Evolutionary conservation across 64 coral and sea anemone genomes (phyloP), one percentile per base, ranked within the genome.

Genomic region (Porites australiensis): DNA sequence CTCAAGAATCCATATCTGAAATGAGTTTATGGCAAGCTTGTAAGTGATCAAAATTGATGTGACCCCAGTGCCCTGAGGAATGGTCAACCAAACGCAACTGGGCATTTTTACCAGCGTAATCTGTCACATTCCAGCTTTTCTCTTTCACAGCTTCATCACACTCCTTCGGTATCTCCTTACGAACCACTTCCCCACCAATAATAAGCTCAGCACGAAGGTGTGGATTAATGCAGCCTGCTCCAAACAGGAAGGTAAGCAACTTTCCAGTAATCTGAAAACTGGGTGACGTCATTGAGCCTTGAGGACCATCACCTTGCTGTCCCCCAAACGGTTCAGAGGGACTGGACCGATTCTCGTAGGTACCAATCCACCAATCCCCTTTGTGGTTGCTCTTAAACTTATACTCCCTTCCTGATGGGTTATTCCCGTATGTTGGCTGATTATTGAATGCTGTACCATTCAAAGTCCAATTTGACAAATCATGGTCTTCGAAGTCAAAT

Each of bases 381-480:
- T 68, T 68, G 15, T 65, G 82, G 16, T 86, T 86, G 22, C 59
- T 3, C 7, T 58, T 5, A 7, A 7, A 11, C 9, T 2, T 15
- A 5, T 19, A 58, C 1, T 10, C 1, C 9, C 48, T 15, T 67
- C 12, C 49, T 44, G 5, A 18, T 15, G 44, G 8, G 49, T 86
- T 86, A 44, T 71, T 64, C 23, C 43, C 63, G 44, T 86, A 86
- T 2, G 83, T 86, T 86, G 83, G 83, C 49, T 86, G 83, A 50
- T 86, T 86, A 10, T 72, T 44, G 59, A 86, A 86, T 16, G 83
- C 83, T 12, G 83, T 86, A 49, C 83, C 83, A 50, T 23, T 54
- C 8, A 12, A 44, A 44, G 67, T 86, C 83, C 83, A 86, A 8
- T 51, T 64, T 18, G 64, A n/a, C 51, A 67, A 43, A 7, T 64